Percentiles rank a stretch among this genome's conserved stretches.
Conservation (phyloP, 2,113 vertebrate genomes). For the Tenrec ecaudatus region DNA sequence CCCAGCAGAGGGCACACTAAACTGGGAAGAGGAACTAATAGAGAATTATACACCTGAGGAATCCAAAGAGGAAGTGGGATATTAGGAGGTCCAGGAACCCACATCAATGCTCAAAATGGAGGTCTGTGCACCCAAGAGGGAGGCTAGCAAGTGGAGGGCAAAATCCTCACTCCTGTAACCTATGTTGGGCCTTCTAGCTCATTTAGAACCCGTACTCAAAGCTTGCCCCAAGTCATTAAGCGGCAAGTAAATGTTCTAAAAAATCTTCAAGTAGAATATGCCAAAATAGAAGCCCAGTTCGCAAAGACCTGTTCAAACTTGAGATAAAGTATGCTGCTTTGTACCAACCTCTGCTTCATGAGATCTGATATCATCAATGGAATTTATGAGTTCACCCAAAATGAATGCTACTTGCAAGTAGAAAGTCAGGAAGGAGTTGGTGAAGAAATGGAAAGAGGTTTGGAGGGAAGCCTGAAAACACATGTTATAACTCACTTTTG, state of each 20-base stretch:
- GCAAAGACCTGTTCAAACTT: not conserved
- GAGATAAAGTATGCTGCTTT: not conserved
- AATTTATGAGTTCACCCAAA: not conserved
- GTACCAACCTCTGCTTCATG: conserved; percentile 10
- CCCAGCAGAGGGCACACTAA: fast-evolving
- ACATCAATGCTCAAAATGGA: not conserved
- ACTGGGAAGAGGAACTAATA: not conserved
- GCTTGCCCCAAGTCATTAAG: not conserved
- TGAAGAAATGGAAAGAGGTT: not conserved
- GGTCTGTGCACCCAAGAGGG: fast-evolving
- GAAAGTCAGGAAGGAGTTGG: not conserved
- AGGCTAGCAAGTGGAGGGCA: not conserved
- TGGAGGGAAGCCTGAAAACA: not conserved
- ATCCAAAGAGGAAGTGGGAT: not conserved
- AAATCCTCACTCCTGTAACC: not conserved
- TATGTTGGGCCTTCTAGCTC: no score
- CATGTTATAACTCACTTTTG: not conserved
- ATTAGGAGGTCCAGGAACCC: not conserved
- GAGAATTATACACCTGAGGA: not conserved
- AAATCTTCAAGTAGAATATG: not conserved
- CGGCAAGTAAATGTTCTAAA: not conserved
- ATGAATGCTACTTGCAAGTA: not conserved
- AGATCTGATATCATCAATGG: conserved; percentile 5
- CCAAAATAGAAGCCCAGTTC: not conserved
- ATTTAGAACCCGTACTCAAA: not conserved